Evolutionary conservation across 2,888 invertebrate genomes (phyloP).

Genomic region (Nomada fabriciana): DNA sequence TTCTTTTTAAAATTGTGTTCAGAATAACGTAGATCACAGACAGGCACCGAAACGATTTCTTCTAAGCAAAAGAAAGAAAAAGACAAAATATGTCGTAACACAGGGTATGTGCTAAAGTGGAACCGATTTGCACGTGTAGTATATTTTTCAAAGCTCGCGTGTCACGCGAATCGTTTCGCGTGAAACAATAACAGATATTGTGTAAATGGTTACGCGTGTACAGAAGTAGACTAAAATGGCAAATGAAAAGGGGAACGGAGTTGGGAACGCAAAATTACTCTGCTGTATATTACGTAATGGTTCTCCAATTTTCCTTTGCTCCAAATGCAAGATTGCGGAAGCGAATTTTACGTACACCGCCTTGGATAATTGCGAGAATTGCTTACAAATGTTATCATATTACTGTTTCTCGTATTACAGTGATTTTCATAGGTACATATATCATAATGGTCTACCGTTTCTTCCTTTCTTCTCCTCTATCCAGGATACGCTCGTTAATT

Average conservation of each 20-base stretch:
- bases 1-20: not conserved
- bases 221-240: slow-evolving; percentile 6
- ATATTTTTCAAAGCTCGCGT: slow-evolving; percentile 19
- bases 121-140: slow-evolving; percentile 12
- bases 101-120: not conserved
- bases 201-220: slow-evolving; percentile 3
- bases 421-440: not conserved
- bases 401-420: not conserved
- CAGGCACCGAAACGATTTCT: slow-evolving; percentile 48
- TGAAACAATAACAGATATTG: not conserved
- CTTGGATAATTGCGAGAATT: slow-evolving; percentile 38
- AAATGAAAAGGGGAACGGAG: slow-evolving; percentile 26
- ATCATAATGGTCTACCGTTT: not conserved
- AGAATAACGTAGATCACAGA: not conserved
- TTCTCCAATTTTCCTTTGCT: slow-evolving; percentile 25
- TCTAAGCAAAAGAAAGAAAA: not conserved
- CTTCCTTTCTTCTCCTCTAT: not conserved
- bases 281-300: slow-evolving; percentile 7
- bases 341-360: slow-evolving; percentile 25
- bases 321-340: slow-evolving; percentile 38
- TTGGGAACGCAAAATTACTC: slow-evolving; percentile 4
- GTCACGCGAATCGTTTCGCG: slow-evolving; percentile 33
- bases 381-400: not conserved
- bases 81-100: not conserved
- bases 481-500: no score